A percentile compares a stretch with the other conserved stretches of the same genome.
Evolutionary conservation across 1,140 invertebrate species (phyloP).

Genomic region (Aradophagus sp.): DNA sequence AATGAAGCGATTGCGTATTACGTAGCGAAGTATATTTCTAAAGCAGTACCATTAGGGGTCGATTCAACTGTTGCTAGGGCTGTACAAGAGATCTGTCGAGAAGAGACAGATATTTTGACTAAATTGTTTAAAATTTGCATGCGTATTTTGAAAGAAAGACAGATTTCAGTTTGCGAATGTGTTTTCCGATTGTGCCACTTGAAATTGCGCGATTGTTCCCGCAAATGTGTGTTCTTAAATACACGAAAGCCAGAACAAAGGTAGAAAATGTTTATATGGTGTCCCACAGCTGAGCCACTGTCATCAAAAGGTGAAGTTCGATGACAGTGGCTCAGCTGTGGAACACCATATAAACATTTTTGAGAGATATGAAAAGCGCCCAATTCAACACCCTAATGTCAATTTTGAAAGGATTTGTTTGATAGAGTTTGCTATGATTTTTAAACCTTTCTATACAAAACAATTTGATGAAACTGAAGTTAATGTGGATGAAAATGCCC

Average conservation of each 20-base stretch:
- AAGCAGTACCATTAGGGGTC: slow-evolving; percentile 62
- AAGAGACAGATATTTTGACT: slow-evolving; percentile 43
- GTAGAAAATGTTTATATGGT: slow-evolving; percentile 59
- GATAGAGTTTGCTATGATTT: slow-evolving; percentile 63
- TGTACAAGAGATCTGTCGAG: slow-evolving; percentile 18
- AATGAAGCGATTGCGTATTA: slow-evolving; percentile 67
- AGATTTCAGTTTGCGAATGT: slow-evolving; percentile 49
- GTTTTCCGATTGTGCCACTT: slow-evolving; percentile 65
- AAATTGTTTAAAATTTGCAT: slow-evolving; percentile 62
- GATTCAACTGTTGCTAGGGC: slow-evolving; percentile 11
- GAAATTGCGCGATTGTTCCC: slow-evolving; percentile 31
- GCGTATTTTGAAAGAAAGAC: slow-evolving; percentile 40
- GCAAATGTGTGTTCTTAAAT: slow-evolving; percentile 62
- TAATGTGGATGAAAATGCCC: slow-evolving; percentile 7
- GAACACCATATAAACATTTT: slow-evolving; percentile 64
- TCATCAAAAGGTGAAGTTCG: slow-evolving; percentile 64
- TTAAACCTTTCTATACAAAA: slow-evolving; percentile 54
- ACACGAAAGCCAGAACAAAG: slow-evolving; percentile 63
- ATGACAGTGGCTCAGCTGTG: slow-evolving; percentile 29
- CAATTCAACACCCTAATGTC: slow-evolving; percentile 48
- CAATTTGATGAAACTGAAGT: slow-evolving; percentile 4
- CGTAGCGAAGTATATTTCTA: slow-evolving; percentile 68
- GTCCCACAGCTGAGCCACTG: slow-evolving; percentile 38
- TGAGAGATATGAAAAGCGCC: slow-evolving; percentile 64
- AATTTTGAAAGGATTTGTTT: slow-evolving; percentile 62